Conservation (phyloP, 1,140 invertebrate genomes). For the Radopholus similis region DNA sequence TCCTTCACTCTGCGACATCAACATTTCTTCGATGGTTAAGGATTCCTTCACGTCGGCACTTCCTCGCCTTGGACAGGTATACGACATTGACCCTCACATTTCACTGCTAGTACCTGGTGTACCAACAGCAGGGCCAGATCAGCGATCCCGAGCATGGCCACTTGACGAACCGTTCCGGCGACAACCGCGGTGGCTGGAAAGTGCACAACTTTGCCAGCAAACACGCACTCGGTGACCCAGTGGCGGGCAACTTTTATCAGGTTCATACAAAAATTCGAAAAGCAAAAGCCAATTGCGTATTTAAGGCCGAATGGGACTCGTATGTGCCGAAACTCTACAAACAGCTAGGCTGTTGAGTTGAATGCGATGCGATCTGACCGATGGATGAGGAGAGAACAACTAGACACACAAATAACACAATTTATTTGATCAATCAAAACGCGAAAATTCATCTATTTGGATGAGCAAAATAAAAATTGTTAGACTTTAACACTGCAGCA, state of each 20-base stretch:
- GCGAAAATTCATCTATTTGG: no score
- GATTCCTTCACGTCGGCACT: no score
- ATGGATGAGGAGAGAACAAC: no score
- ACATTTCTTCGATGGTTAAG: no score
- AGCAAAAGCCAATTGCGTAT: not conserved
- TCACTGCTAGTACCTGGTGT: constrained; percentile 80
- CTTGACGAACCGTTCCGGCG: constrained; percentile 64
- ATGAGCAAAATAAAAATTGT: not conserved
- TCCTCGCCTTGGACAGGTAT: no score
- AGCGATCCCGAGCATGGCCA: constrained; percentile 69
- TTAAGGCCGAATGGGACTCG: constrained; percentile 76
- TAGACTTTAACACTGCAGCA: not conserved
- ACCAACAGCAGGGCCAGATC: constrained; percentile 74
- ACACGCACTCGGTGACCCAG: constrained; percentile 73
- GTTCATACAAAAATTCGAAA: constrained; percentile 5
- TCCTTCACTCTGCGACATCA: no score
- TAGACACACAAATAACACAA: no score
- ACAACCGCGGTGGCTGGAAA: constrained; percentile 74
- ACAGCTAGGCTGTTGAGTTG: no score
- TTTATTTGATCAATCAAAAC: no score
- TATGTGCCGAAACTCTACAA: constrained; percentile 73
- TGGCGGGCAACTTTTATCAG: constrained; percentile 81
- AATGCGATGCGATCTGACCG: no score
- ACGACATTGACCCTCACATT: no score
- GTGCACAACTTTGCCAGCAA: constrained; percentile 77